Evolutionary conservation across 2,113 vertebrate genomes (phyloP), one percentile per base, ranked within the genome.

Genomic region (Muntiacus reevesi): DNA sequence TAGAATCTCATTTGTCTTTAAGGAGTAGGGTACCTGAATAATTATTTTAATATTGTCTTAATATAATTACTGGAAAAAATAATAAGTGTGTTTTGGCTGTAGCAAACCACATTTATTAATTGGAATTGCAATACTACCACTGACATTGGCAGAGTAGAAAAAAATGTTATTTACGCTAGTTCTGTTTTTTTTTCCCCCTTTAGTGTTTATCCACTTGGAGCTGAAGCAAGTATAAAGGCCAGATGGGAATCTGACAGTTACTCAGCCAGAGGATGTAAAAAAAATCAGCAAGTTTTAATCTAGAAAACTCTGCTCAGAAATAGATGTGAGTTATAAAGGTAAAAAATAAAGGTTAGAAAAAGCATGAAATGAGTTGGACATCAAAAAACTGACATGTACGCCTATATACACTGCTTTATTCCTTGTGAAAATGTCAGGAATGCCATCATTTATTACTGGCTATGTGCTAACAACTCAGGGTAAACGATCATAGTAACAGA

Each of bases 321-420:
- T 94, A 97, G 95, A 94, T 95, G 95, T 98, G 94, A 96, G 88
- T 88, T 85, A 90, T 30, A 96, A 95, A 85, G n/a, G 30, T 10
- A 91, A 95, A 96, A 87, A 97, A 71, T 83, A 94, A 98, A 98
- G 94, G 82, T 97, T 97, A 97, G 85, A 87, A 94, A 95, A 93
- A 92, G 76, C 59, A 71, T 71, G 82, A 96, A 97, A 89, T 94
- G 78, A 76, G 36, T 89, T 93, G 47, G 47, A 96, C 59, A 88
- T 97, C 25, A 97, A 96, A 87, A 91, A 93, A 67, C 47, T 97
- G 96, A 97, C 97, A 93, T 52, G 27, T 85, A 93, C 54, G 88
- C 12, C 57, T 94, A 25, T 59, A 71, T 13, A 55, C 54, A 74
- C 92, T 94, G 88, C 92, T 97, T 90, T 92, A 94, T 67, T 97